Evolutionary conservation across 2,797 vertebrate genomes (phyloP).

Genomic region (Cygnus olor): DNA sequence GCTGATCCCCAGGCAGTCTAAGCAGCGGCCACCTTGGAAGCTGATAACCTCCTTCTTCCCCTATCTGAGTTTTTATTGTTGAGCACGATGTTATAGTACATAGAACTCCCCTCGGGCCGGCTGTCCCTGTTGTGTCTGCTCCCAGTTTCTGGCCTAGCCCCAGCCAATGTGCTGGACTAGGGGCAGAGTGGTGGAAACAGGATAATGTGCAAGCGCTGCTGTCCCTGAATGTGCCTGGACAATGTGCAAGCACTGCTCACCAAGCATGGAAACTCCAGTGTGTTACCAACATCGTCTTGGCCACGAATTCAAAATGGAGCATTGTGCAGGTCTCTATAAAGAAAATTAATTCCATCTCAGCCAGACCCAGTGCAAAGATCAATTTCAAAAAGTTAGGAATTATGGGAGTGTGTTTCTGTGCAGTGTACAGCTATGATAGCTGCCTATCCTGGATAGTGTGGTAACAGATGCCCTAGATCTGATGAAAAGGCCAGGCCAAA

Average conservation of each 20-base stretch:
- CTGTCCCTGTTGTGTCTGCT: background rate
- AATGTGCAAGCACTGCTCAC: background rate
- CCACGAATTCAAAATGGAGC: background rate
- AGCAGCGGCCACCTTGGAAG: background rate
- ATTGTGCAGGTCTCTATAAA: rapidly evolving
- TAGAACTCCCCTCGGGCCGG: no score
- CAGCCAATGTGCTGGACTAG: rapidly evolving
- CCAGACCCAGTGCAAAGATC: background rate
- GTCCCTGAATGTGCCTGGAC: no score
- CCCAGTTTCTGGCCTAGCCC: background rate
- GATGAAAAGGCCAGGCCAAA: background rate
- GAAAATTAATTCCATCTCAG: background rate
- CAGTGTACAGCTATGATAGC: background rate
- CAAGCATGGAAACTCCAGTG: background rate
- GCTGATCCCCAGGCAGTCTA: rapidly evolving
- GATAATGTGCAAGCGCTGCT: background rate
- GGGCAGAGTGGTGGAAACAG: background rate
- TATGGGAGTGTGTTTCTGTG: background rate
- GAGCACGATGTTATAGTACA: rapidly evolving
- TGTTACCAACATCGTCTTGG: background rate
- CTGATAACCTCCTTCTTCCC: background rate
- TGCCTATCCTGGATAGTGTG: background rate
- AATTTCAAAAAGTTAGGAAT: background rate
- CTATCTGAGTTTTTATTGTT: background rate
- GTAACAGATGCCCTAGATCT: background rate